phyloP scores from a whole-genome alignment of 2,888 invertebrate genomes.

The Reticulitermes lucifugus region DNA sequence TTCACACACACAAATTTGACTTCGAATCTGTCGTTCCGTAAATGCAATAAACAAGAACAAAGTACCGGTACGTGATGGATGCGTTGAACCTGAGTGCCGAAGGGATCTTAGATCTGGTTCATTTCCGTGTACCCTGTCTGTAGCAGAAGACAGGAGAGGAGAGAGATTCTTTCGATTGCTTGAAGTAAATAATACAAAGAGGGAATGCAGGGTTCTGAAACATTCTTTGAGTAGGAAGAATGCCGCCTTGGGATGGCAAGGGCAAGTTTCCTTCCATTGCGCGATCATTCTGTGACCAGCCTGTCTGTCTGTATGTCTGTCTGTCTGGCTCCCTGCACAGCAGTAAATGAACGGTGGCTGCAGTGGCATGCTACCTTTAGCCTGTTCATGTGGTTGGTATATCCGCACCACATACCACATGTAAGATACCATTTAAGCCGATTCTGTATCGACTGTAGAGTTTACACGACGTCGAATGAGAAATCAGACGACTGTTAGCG shows the following conservation, averaged over 20 bases:
- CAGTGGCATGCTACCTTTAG: neutral
- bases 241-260: neutral
- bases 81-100: neutral
- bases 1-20: neutral
- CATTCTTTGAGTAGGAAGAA: neutral
- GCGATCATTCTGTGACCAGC: neutral
- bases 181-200: constrained; percentile 7
- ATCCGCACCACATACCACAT: too few species aligned
- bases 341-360: neutral
- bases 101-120: neutral
- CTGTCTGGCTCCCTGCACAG: neutral
- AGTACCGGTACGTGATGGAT: neutral
- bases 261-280: neutral
- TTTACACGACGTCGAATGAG: too few species aligned
- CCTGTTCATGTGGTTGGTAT: too few species aligned
- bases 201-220: neutral
- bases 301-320: neutral
- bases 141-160: neutral
- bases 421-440: too few species aligned
- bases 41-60: neutral
- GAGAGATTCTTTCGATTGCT: neutral
- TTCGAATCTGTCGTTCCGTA: neutral
- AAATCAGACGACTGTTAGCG: too few species aligned
- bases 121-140: neutral
- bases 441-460: too few species aligned